phyloP scores from a whole-genome alignment of 2,888 invertebrate genomes.

The Ochropleura leucogaster region DNA sequence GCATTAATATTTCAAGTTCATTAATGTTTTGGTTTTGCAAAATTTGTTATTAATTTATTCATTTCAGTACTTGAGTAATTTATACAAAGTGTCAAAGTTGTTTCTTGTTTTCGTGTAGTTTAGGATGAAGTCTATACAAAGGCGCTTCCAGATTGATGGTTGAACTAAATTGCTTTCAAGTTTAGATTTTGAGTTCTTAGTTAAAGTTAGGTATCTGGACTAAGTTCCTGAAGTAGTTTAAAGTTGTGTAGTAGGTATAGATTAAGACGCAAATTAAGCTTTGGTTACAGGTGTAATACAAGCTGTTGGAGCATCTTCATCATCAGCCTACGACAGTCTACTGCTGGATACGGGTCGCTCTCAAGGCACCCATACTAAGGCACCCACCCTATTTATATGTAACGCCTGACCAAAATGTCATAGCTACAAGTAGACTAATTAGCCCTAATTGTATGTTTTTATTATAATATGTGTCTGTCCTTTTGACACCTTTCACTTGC shows the following conservation, averaged over 20 bases:
- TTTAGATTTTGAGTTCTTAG: slow-evolving; percentile 38
- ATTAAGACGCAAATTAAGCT: slow-evolving; percentile 1
- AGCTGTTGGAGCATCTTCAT: too few relatives aligned
- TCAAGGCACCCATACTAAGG: too few relatives aligned
- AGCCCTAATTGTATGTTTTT: too few relatives aligned
- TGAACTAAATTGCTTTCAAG: slow-evolving; percentile 42
- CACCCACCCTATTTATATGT: too few relatives aligned
- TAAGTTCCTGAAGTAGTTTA: slow-evolving; percentile 48
- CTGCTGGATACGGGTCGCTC: too few relatives aligned
- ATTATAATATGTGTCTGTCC: too few relatives aligned
- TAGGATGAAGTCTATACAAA: slow-evolving; percentile 6
- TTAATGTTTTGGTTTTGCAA: slow-evolving; percentile 40
- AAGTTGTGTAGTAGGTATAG: slow-evolving; percentile 31
- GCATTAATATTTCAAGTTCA: slow-evolving; percentile 59
- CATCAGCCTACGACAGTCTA: too few relatives aligned
- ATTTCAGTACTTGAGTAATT: slow-evolving; percentile 38
- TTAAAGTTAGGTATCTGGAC: slow-evolving; percentile 17
- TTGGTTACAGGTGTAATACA: background rate
- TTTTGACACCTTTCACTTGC: too few relatives aligned
- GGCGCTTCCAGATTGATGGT: slow-evolving; percentile 21
- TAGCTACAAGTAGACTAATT: too few relatives aligned
- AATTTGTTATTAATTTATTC: slow-evolving; percentile 49
- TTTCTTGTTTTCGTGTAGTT: slow-evolving; percentile 23
- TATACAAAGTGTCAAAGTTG: slow-evolving; percentile 38
- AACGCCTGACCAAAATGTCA: too few relatives aligned